phyloP scores from a whole-genome alignment of 2,113 vertebrate genomes.

The Herpetotheres cachinnans region DNA sequence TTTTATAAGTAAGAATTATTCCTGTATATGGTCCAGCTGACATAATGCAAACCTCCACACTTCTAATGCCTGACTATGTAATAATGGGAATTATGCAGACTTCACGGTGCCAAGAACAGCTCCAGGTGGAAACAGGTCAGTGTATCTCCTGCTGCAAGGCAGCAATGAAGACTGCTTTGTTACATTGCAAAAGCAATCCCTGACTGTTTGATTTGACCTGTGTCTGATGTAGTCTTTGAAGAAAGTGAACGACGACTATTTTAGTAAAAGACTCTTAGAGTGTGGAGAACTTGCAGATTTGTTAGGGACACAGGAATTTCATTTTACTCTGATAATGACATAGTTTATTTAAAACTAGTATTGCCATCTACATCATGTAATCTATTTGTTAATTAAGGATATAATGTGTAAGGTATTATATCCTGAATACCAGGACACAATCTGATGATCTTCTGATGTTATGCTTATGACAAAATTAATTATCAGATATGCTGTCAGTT shows the following conservation, averaged over 20 bases:
- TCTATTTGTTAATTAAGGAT: background rate
- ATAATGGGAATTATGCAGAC: background rate
- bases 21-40: background rate
- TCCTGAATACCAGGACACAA: background rate
- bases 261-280: background rate
- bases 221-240: background rate
- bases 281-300: background rate
- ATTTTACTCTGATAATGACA: background rate
- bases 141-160: background rate
- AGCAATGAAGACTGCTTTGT: background rate
- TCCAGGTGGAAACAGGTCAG: background rate
- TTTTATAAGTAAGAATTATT: background rate
- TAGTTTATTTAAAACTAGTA: background rate
- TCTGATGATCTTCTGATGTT: background rate
- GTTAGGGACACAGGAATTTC: background rate
- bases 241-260: background rate
- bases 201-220: background rate
- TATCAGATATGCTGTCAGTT: background rate
- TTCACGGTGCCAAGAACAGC: background rate
- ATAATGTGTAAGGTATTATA: background rate
- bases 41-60: accelerated
- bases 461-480: background rate
- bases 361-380: background rate
- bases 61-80: background rate
- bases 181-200: background rate